Evolutionary conservation across 2,797 vertebrate species (phyloP), one percentile per base, ranked within the genome.

Genomic region (Sebastes jordani): DNA sequence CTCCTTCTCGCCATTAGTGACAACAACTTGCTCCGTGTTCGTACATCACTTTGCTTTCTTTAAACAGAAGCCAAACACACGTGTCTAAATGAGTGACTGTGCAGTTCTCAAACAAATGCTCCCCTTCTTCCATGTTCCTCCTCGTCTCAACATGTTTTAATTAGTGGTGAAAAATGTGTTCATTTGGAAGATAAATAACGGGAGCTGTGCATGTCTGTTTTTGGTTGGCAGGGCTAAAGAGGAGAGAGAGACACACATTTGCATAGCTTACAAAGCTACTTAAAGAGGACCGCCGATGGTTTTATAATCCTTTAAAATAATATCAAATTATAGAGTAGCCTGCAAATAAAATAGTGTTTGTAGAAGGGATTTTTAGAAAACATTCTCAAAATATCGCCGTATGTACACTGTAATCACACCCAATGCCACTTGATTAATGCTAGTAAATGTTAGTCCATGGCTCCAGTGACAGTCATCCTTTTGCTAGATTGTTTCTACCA

Each of bases 161-260:
- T 96, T 96, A 96, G 93, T 86, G 1, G 81, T 95, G 94, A 96
- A 94, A 94, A 95, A 96, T 94, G 87, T 93, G 90, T 95, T 95
- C 85, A 95, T 96, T 95, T 95, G 92, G 90, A 94, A 95, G 93
- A 96, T 90, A 91, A 95, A 95, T 93, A 95, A 94, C 88, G 3
- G 78, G 86, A 93, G 91, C 83, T 27, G 87, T 76, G 89, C 83
- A 66, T 92, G 93, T 93, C 90, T 91, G 92, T 87, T 93, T 93
- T 92, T 90, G 91, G 88, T 90, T 93, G 92, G 88, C 91, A 93
- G 81, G 88, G 81, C 86, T 91, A 90, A 91, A 92, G 86, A 93
- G 68, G 59, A 70, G 70, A 74, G 70, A 74, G 79, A 83, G 69
- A 74, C 25, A 18, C 34, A 82, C 34, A 82, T 92, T 86, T 88